phyloP scores from a whole-genome alignment of 2,797 vertebrate genomes.

The Notamacropus eugenii region DNA sequence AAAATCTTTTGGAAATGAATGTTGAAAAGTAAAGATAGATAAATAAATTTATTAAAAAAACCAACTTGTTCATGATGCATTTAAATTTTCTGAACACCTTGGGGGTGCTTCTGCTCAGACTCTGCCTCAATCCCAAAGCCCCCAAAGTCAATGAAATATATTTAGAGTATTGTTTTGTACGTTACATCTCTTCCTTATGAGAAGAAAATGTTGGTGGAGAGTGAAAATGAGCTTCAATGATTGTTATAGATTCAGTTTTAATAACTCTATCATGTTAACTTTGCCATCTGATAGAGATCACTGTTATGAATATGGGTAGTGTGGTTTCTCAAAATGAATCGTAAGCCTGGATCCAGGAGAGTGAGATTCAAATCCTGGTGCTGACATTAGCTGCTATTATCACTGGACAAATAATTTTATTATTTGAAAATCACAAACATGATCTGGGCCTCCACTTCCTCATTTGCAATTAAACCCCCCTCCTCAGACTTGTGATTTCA shows the following conservation, averaged over 20 bases:
- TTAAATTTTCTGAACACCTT: neutral
- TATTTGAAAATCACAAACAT: neutral
- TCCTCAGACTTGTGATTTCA: neutral
- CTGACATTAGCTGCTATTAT: neutral
- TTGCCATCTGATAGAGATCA: neutral
- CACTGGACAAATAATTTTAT: neutral
- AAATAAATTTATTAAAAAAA: neutral
- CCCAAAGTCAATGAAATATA: constrained; percentile 8
- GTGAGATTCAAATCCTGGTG: neutral
- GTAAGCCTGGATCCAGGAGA: neutral
- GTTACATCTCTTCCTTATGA: neutral
- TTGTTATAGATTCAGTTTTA: constrained; percentile 23
- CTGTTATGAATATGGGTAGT: neutral
- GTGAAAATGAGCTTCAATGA: neutral
- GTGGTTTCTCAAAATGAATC: too few relatives aligned
- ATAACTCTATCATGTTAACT: neutral
- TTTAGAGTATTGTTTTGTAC: neutral
- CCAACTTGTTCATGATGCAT: neutral
- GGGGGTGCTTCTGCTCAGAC: neutral
- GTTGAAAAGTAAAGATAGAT: too few relatives aligned
- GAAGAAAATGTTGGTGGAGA: neutral
- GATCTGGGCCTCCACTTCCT: neutral
- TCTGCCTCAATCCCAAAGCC: neutral
- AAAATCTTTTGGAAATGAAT: too few relatives aligned
- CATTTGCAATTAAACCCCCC: neutral